Conservation (phyloP, 2,113 vertebrate species). For the Passer domesticus region DNA sequence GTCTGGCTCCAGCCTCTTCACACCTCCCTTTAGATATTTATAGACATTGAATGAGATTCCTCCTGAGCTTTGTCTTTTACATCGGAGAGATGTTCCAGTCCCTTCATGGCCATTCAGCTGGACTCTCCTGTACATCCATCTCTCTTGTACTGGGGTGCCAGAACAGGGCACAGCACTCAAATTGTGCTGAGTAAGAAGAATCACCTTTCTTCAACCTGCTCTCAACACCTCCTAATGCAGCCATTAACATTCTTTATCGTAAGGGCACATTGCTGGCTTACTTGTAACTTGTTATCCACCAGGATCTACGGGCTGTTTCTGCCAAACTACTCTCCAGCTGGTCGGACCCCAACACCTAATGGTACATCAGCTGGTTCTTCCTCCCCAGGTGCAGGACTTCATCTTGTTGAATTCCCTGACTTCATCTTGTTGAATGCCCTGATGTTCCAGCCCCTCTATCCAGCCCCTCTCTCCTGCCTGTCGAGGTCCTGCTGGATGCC, state of each 20-base stretch:
- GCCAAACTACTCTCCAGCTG: background rate
- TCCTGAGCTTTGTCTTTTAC: background rate
- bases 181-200: background rate
- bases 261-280: background rate
- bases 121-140: background rate
- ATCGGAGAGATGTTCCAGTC: background rate
- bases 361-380: background rate
- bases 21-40: background rate
- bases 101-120: background rate
- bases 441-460: background rate
- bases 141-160: background rate
- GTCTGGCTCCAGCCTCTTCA: background rate
- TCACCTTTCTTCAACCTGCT: background rate
- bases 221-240: background rate
- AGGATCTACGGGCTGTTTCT: background rate
- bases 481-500: background rate
- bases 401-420: background rate
- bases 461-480: background rate
- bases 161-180: background rate
- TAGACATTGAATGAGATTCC: background rate
- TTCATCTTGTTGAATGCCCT: background rate
- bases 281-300: background rate
- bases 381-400: background rate
- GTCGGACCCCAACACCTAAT: fast-evolving
- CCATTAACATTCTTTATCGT: background rate